phyloP scores from a whole-genome alignment of 64 coral and sea anemone species.

The Porites australiensis region DNA sequence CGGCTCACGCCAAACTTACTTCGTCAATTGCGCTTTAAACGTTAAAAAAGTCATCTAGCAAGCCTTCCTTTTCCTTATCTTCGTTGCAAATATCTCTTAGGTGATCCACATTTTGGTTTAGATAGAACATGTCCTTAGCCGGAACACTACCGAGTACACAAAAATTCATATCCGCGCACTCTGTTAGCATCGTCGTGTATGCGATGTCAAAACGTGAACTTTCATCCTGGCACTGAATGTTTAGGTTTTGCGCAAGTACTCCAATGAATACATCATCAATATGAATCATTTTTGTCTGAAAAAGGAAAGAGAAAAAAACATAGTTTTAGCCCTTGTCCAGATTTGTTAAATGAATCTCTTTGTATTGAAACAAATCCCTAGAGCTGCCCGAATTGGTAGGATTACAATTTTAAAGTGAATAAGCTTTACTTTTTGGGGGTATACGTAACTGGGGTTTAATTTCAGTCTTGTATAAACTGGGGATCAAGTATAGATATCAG shows the following conservation, averaged over 20 bases:
- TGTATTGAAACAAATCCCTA: too few relatives aligned
- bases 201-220: conserved; percentile 74
- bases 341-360: too few relatives aligned
- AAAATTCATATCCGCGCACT: conserved; percentile 83
- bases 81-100: conserved; percentile 72
- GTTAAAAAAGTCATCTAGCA: not conserved
- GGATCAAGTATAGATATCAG: too few relatives aligned
- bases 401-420: too few relatives aligned
- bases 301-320: not conserved
- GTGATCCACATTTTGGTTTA: conserved; percentile 71
- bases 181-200: conserved; percentile 89
- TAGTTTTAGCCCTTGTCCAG: too few relatives aligned
- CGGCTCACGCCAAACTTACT: too few relatives aligned
- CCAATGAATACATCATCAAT: conserved; percentile 84
- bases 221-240: conserved; percentile 25
- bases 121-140: conserved; percentile 84
- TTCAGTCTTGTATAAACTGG: too few relatives aligned
- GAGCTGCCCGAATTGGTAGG: too few relatives aligned
- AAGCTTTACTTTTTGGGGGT: too few relatives aligned
- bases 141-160: conserved; percentile 84
- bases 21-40: not conserved
- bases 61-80: not conserved
- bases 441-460: too few relatives aligned
- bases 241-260: conserved; percentile 62
- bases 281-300: conserved; percentile 73